Base-by-base conservation (phyloP, 2,113 vertebrate species). In the Bufo gargarizans region DNA sequence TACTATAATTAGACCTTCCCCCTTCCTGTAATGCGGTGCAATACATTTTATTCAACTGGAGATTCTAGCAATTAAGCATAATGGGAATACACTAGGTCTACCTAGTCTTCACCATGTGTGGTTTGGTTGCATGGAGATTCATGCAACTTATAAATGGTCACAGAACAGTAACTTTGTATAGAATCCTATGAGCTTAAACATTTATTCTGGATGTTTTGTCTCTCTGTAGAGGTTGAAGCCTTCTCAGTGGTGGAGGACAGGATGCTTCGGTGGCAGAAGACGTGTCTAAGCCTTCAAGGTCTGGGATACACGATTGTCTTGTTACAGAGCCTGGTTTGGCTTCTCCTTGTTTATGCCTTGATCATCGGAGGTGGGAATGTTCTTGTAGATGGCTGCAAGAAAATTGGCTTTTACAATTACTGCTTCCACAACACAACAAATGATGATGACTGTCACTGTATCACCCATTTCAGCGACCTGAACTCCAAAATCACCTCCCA, bases 321-420 rank as follows among this genome's bases (percentile, higher is more conserved):
- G 17, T 47, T 58, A 0, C 67, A 74, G 8, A 43, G 16, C 4
- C 17, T 69, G 0, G 2, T 78, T 50, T 65, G 72, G 12, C 4
- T 17, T 50, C 74, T 89, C 8, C 72, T 84, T 0, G 20, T 78
- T 14, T 89, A 89, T 19, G n/a, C 87, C 45, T 59, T 89, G 12
- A 33, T 78, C 9, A 3, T 77, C 14, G 59, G 55, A 17, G 72
- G 49, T 14, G 87, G 87, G 8, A 58, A 84, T 61, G 7, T 89
- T 8, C 17, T 55, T 14, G n/a, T 77, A 16, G 43, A 49, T 6
- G 87, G 82, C 6, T 89, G 87, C 61, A 84, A 89, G 61, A 84
- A 78, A 33, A 84, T 84, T 4, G 82, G 87, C 12, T 89, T 89
- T 16, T 84, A 89, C 45, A 84, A 84, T 33, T 89, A 71, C 50